Base-by-base conservation (phyloP, 2,113 vertebrate species). In the Labeo catla region DNA sequence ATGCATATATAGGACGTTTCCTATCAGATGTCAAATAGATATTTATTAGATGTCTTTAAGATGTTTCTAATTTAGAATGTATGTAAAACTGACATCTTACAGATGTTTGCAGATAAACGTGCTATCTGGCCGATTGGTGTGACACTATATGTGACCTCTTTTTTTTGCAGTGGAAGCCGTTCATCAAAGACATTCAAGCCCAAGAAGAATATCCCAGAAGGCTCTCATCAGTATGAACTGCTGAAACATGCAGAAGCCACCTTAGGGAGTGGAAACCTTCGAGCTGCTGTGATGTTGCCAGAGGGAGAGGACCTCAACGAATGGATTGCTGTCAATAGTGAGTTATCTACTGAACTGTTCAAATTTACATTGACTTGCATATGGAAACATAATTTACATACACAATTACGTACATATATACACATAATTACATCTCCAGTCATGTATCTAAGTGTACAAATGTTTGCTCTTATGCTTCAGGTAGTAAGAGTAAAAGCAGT, bases 271-370 rank as follows among this genome's bases (percentile, higher is more conserved):
- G 98, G 98, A 0, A 99, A 99, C 91, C 93, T 99, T 28, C 92
- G 98, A 13, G 98, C 98, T 85, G 98, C 98, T 0, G 98, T 98
- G 2, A 97, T 98, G 97, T 88, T 99, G 86, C 98, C 98, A 0
- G 98, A 99, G 86, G 97, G 98, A 81, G 98, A 99, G 89, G 98
- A 99, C 88, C 97, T 99, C 15, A 99, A 99, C 45, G 98, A 99
- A 86, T 99, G 98, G 98, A 98, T 99, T 4, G 98, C 98, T 0
- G 98, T 99, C 13, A 99, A 99, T 89, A 98, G 98, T 99, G 88
- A 97, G 98, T 91, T 8, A 21, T 21, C 19, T 63, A 36, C 36
- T 84, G 16, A 61, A 10, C 19, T 1, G 9, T 61, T n/a, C 2
- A 59, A n/a, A 8, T 59, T 21, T 21, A 3, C 57, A 59, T 59